phyloP scores from a whole-genome alignment of 2,113 vertebrate species.

The Channa argus region DNA sequence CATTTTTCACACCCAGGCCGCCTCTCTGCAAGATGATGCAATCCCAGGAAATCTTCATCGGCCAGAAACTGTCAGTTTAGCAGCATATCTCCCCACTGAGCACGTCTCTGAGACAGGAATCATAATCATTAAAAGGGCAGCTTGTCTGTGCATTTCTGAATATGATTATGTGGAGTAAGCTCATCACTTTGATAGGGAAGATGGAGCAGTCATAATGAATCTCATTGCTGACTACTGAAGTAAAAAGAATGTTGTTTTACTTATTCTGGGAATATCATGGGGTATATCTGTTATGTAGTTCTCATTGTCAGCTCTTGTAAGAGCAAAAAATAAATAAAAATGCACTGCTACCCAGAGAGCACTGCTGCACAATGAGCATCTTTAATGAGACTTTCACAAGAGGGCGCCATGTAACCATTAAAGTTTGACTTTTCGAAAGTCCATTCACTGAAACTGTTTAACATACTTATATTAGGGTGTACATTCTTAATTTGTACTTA shows the following conservation, averaged over 20 bases:
- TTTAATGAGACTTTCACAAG: slow-evolving; percentile 22
- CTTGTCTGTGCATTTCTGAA: background rate
- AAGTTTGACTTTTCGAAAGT: background rate
- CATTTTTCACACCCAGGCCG: slow-evolving; percentile 5
- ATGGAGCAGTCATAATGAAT: background rate
- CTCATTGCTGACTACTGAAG: background rate
- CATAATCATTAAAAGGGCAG: background rate
- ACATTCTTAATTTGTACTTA: background rate
- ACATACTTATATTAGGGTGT: too few species aligned
- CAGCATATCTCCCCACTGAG: slow-evolving; percentile 5
- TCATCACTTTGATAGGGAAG: background rate
- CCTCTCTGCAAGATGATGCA: slow-evolving; percentile 48
- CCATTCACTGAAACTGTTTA: background rate
- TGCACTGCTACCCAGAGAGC: background rate
- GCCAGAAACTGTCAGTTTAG: slow-evolving; percentile 21
- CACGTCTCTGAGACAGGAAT: background rate
- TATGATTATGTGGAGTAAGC: background rate
- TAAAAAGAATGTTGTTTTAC: background rate
- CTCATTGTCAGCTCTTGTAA: background rate
- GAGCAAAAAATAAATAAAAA: background rate
- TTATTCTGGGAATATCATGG: background rate
- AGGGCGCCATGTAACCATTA: slow-evolving; percentile 41
- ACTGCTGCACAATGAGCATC: background rate
- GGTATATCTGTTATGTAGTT: background rate
- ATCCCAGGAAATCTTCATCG: slow-evolving; percentile 44